These are phyloP conservation scores for Didymodactylos carnosus DNA, from an alignment of 2,888 invertebrate genomes.

Conservation along the genomic window DNA sequence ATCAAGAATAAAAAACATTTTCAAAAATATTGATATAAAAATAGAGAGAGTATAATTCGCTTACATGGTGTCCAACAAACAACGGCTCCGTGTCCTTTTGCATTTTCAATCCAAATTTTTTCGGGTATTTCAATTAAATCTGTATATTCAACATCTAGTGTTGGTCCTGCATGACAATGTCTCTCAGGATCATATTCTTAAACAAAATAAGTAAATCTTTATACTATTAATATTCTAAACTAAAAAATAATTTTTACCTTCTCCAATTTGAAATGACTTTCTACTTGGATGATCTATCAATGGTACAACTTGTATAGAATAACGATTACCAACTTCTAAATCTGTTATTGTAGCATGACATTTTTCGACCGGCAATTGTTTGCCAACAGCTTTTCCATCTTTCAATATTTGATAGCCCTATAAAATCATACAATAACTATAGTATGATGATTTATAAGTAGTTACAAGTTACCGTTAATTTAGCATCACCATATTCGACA, in stretches of 20 bases:
- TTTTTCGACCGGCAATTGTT: constrained; percentile 29
- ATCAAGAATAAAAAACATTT: no score
- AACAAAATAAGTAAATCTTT: background rate
- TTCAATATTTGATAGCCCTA: constrained; percentile 33
- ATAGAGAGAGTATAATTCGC: background rate
- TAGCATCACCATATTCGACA: constrained; percentile 30
- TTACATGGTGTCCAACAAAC: constrained; percentile 32
- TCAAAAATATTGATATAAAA: no score
- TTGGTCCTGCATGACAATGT: background rate
- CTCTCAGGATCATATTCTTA: background rate
- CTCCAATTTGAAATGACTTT: background rate
- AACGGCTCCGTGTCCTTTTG: constrained; percentile 32
- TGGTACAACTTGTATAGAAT: constrained; percentile 30
- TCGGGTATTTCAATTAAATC: constrained; percentile 29
- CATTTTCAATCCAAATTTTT: constrained; percentile 31
- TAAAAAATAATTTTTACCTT: background rate
- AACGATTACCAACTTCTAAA: constrained; percentile 27
- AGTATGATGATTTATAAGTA: background rate
- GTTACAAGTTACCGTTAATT: constrained; percentile 24
- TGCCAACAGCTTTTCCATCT: constrained; percentile 30
- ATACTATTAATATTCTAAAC: background rate
- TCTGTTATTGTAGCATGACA: constrained; percentile 28
- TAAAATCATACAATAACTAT: background rate
- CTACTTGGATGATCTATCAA: constrained; percentile 32
- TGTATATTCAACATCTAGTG: constrained; percentile 21